phyloP scores from a whole-genome alignment of 2,797 vertebrate genomes.

The Smutsia gigantea region DNA sequence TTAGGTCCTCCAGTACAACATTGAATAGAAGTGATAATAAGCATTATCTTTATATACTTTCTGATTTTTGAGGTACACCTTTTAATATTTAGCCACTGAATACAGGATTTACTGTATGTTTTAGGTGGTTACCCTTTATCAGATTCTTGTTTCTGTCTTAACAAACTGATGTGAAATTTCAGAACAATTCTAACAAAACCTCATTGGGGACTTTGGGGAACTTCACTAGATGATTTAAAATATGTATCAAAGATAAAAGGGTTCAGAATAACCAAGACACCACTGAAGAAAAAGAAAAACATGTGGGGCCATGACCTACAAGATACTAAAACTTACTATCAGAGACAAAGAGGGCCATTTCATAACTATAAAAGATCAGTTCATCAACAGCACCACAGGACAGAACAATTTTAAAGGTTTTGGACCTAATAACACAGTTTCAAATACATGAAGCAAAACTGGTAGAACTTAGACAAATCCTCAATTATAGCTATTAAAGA shows the following conservation, averaged over 20 bases:
- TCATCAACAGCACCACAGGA: not conserved
- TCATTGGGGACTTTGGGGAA: not conserved
- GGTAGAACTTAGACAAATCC: not conserved
- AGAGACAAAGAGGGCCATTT: not conserved
- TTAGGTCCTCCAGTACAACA: not conserved
- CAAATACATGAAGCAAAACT: not conserved
- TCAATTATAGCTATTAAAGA: not conserved
- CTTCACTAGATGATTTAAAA: not conserved
- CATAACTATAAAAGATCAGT: not conserved
- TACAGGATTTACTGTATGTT: not conserved
- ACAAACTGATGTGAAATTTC: constrained; percentile 23
- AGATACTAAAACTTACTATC: not conserved
- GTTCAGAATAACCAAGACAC: not conserved
- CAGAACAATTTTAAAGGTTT: not conserved
- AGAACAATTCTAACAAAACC: not conserved
- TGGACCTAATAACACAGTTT: not conserved
- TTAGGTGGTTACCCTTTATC: not conserved
- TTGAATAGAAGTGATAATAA: not conserved
- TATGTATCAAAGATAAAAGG: not conserved
- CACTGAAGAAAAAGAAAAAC: constrained; percentile 33
- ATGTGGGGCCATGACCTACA: not conserved
- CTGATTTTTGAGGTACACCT: not conserved
- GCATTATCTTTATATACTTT: not conserved
- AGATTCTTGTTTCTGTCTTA: not conserved
- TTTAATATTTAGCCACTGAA: not conserved